Evolutionary conservation across 2,888 invertebrate genomes (phyloP), one percentile per base, ranked within the genome.

Genomic region (Brachylomia viminalis): DNA sequence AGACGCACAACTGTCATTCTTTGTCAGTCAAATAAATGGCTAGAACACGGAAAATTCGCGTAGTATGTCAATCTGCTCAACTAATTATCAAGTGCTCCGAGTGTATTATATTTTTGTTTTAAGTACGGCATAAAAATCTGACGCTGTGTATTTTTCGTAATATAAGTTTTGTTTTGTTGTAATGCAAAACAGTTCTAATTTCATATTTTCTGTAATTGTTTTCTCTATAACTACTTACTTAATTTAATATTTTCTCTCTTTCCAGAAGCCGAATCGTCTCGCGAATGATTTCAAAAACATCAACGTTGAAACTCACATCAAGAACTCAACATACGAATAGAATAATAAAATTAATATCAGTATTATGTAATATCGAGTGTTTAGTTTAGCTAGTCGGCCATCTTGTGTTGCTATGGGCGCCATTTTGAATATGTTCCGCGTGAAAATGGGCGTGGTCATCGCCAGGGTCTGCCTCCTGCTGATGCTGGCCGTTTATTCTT

Each of bases 341-440:
- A 91, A 87, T 88, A 86, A 84, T 73, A 69, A 86, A 75, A 70
- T 83, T 80, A 87, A 88, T 82, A 88, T 89, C 90, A 91, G 86
- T 94, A 95, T 93, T 94, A 95, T 96, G 96, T 96, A 95, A 95
- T 92, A 93, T 72, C 88, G 88, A 87, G 94, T 90, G 92, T 86
- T 83, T 93, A 92, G 93, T 90, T 90, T 88, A 86, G 80, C 79
- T 87, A 87, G 87, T 89, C 90, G 88, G 92, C 93, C 92, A 93
- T 93, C 88, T 92, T 93, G 93, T 91, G 86, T 86, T 87, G 85
- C 77, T 81, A 94, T 94, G 95, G 93, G 91, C 81, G 93, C 94
- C 94, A 94, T 95, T 83, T 92, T 92, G 92, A 90, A 91, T 90
- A 86, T 91, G 91, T 92, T 92, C 67, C 90, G 90, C 45, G 89